Percentiles rank a stretch among this genome's conserved stretches.
phyloP scores from a whole-genome alignment of 2,888 invertebrate species.

The Caenorhabditis sp. region DNA sequence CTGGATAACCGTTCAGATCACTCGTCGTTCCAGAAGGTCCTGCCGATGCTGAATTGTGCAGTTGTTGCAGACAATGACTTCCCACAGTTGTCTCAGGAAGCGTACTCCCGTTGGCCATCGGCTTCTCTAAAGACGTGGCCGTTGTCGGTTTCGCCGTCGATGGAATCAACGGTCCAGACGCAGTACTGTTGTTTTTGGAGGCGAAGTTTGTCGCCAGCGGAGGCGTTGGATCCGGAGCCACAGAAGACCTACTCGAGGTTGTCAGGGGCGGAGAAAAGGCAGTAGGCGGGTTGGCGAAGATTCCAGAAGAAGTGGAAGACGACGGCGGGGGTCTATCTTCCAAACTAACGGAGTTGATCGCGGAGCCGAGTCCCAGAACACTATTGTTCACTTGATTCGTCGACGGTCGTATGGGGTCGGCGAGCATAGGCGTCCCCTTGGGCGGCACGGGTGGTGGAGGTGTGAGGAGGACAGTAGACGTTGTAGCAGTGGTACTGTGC shows the following conservation, averaged over 20 bases:
- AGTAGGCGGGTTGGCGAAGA: slow-evolving; percentile 41
- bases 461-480: slow-evolving; percentile 16
- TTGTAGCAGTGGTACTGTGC: not conserved
- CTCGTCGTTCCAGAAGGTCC: not conserved
- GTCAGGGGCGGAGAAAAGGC: slow-evolving; percentile 71
- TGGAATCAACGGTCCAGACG: slow-evolving; percentile 47
- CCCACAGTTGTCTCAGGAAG: slow-evolving; percentile 53
- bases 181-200: not conserved
- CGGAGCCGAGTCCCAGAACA: slow-evolving; percentile 34
- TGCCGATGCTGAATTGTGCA: slow-evolving; percentile 57
- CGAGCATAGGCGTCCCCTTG: slow-evolving; percentile 65
- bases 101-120: slow-evolving; percentile 52
- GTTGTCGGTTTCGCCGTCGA: slow-evolving; percentile 27
- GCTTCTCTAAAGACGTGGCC: slow-evolving; percentile 10
- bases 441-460: slow-evolving; percentile 53
- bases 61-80: slow-evolving; percentile 52
- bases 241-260: slow-evolving; percentile 68
- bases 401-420: slow-evolving; percentile 61
- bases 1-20: slow-evolving; percentile 51
- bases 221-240: slow-evolving; percentile 68
- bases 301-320: slow-evolving; percentile 10
- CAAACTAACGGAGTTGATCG: slow-evolving; percentile 8
- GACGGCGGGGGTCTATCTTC: slow-evolving; percentile 50
- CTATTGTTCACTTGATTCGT: slow-evolving; percentile 50
- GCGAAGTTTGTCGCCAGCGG: slow-evolving; percentile 35